Conservation (phyloP, 2,888 invertebrate genomes). For the Mimachlamys varia region DNA sequence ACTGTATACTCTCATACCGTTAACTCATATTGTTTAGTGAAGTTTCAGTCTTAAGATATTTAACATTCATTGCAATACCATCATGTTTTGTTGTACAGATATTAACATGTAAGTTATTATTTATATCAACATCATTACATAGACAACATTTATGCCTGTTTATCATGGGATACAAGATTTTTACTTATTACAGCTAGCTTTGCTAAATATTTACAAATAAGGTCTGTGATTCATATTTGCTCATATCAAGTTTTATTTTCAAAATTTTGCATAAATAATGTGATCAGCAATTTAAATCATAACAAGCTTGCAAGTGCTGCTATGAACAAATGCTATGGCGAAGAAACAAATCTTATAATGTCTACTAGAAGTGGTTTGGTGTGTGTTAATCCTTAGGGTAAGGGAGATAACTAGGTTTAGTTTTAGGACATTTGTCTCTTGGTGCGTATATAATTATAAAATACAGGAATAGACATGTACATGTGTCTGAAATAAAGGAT, state of each 20-base stretch:
- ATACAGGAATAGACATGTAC: not conserved
- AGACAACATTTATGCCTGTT: not conserved
- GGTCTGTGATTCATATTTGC: not conserved
- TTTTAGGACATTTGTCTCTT: not conserved
- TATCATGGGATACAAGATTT: not conserved
- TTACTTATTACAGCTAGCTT: not conserved
- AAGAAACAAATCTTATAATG: too few relatives aligned
- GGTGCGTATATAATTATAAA: not conserved
- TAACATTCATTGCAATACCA: not conserved
- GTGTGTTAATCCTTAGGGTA: not conserved
- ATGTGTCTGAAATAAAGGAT: not conserved
- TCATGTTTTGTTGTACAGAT: not conserved
- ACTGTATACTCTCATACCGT: too few relatives aligned
- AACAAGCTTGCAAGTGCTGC: not conserved
- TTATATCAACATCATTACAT: not conserved
- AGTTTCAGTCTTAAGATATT: not conserved
- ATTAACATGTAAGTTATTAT: not conserved
- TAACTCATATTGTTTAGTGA: not conserved
- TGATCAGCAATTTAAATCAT: not conserved
- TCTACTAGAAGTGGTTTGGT: not conserved
- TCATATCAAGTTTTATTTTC: not conserved
- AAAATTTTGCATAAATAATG: not conserved
- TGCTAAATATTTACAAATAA: not conserved
- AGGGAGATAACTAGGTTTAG: not conserved
- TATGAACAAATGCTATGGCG: too few relatives aligned